Evolutionary conservation across 1,140 invertebrate genomes (phyloP), one percentile per base, ranked within the genome.

Genomic region (Probaryconus sp.): DNA sequence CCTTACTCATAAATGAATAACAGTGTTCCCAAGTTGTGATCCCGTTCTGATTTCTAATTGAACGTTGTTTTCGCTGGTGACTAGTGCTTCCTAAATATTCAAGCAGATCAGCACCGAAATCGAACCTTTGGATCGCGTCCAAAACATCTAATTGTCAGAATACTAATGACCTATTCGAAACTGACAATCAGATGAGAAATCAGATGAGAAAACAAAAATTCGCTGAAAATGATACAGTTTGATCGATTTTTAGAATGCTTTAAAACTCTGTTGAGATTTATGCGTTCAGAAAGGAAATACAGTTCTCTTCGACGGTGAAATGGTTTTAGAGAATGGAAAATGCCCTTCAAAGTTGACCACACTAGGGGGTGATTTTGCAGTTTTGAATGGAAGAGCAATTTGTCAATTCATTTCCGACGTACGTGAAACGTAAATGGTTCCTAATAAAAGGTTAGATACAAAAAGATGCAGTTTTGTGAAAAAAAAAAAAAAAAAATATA

Each of bases 351-450:
- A 64, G 24, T 72, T 72, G 69, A 72, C 69, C 69, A 65, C n/a
- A n/a, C n/a, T n/a, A n/a, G n/a, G 38, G 60, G 69, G 69, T 72
- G 69, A 72, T 72, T 72, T 72, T 65, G 65, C n/a, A 72, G 69
- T 72, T 71, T 72, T 72, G 69, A 72, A 72, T 72, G 47, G 58
- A n/a, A n/a, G 20, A 72, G 60, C 60, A 65, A 72, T 72, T 72
- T 72, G 69, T 72, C 69, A 72, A 64, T 70, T 24, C 35, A 38
- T 48, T 55, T 47, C 38, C 2, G 40, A 24, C 38, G 58, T 56
- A 69, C 20, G 65, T 71, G 50, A n/a, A n/a, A n/a, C n/a, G n/a
- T n/a, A 58, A 72, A 72, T 72, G 60, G 51, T 28, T 28, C 53
- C 42, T 51, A 60, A 56, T 64, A 72, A 65, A 35, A 37, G 16